phyloP scores from a whole-genome alignment of 2,113 vertebrate genomes.

The Tragulus kanchil region DNA sequence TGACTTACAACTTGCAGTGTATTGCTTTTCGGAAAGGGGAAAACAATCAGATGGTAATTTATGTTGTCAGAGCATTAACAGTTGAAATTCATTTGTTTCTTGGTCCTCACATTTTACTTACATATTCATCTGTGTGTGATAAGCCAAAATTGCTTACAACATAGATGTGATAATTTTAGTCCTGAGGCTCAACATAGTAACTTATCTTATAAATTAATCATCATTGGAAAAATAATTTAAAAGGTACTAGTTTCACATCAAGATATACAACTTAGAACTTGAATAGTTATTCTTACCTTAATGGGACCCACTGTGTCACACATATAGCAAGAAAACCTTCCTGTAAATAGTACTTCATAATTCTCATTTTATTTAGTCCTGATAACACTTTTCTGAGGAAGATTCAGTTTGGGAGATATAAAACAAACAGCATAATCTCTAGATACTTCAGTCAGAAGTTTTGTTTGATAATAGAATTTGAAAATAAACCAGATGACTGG shows the following conservation, averaged over 20 bases:
- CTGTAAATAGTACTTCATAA: not conserved
- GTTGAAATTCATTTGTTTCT: conserved; percentile 68
- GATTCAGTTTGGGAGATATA: not conserved
- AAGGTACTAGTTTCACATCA: not conserved
- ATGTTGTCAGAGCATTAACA: conserved; percentile 48
- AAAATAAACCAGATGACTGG: not conserved
- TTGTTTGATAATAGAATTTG: not conserved
- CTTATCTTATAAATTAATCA: not conserved
- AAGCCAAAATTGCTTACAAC: not conserved
- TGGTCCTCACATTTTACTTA: not conserved
- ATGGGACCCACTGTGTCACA: not conserved
- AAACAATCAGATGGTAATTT: conserved; percentile 66
- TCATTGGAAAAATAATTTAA: not conserved
- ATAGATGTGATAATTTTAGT: not conserved
- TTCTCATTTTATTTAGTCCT: conserved; percentile 49
- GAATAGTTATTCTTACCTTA: not conserved
- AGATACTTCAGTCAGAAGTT: not conserved
- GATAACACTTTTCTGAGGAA: not conserved
- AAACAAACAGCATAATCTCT: not conserved
- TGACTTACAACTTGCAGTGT: not conserved
- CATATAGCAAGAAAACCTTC: not conserved
- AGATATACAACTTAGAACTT: not conserved
- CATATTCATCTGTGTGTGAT: not conserved
- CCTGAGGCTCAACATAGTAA: not conserved
- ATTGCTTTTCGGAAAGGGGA: conserved; percentile 57